Percentiles rank a stretch among this genome's conserved stretches.
Conservation (phyloP, 2,888 invertebrate species). For the Eumacrocentrus americanus region DNA sequence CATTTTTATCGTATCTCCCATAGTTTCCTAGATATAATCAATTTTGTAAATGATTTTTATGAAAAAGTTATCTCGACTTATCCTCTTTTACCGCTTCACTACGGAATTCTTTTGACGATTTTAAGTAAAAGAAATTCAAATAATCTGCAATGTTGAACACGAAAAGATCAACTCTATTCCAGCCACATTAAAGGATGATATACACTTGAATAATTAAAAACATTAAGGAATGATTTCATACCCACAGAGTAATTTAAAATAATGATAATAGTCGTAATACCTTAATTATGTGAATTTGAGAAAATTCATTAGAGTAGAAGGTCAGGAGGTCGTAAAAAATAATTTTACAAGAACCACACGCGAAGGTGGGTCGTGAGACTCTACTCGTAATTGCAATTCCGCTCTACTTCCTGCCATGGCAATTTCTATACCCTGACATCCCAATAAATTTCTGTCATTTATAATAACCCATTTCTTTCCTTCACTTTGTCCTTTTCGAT, state of each 20-base stretch:
- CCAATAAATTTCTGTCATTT: slow-evolving; percentile 7
- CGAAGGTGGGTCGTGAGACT: not conserved
- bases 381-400: not conserved
- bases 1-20: no score
- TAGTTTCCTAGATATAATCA: no score
- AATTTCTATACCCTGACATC: not conserved
- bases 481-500: not conserved
- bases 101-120: no score
- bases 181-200: not conserved
- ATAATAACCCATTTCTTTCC: not conserved
- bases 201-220: not conserved
- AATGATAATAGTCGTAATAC: not conserved
- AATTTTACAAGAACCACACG: not conserved
- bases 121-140: no score
- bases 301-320: not conserved
- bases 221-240: not conserved
- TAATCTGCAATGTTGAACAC: no score
- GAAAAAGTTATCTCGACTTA: no score
- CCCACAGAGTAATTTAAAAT: not conserved
- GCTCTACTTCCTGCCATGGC: not conserved
- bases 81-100: no score
- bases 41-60: no score
- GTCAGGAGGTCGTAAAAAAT: not conserved
- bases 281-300: not conserved
- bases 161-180: no score